These are phyloP conservation scores for Neodiprion fabricii DNA, from an alignment of 1,140 invertebrate species.

Conservation along the genomic window DNA sequence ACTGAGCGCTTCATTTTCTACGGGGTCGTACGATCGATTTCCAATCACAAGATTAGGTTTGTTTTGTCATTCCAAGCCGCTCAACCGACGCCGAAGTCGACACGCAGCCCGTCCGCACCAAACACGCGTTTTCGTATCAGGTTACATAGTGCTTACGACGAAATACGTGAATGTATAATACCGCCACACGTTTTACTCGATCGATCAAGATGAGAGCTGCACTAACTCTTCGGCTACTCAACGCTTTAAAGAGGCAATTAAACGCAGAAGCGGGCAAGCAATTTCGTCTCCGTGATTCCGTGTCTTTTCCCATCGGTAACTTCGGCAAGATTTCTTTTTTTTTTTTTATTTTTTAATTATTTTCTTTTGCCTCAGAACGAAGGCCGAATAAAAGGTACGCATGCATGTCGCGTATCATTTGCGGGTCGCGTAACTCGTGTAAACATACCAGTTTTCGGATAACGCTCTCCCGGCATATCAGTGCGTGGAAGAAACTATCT, in stretches of 20 bases:
- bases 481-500: not conserved
- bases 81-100: not conserved
- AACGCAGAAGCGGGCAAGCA: no score
- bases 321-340: no score
- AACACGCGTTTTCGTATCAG: no score
- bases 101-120: not conserved
- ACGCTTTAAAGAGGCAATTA: no score
- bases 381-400: conserved; percentile 10
- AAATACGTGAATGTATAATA: no score
- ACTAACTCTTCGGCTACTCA: no score
- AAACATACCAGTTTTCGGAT: conserved; percentile 59
- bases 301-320: no score
- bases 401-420: conserved; percentile 61
- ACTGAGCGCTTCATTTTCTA: not conserved
- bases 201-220: no score
- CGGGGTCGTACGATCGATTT: not conserved
- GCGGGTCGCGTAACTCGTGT: conserved; percentile 44
- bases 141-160: no score
- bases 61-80: not conserved
- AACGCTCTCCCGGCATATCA: conserved; percentile 37
- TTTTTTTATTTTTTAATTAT: not conserved
- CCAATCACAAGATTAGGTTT: not conserved
- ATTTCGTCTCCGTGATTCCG: no score
- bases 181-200: no score
- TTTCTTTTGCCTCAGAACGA: no score